These are phyloP conservation scores for Corythornis vintsioides DNA, from an alignment of 2,113 vertebrate genomes.

Conservation along the genomic window DNA sequence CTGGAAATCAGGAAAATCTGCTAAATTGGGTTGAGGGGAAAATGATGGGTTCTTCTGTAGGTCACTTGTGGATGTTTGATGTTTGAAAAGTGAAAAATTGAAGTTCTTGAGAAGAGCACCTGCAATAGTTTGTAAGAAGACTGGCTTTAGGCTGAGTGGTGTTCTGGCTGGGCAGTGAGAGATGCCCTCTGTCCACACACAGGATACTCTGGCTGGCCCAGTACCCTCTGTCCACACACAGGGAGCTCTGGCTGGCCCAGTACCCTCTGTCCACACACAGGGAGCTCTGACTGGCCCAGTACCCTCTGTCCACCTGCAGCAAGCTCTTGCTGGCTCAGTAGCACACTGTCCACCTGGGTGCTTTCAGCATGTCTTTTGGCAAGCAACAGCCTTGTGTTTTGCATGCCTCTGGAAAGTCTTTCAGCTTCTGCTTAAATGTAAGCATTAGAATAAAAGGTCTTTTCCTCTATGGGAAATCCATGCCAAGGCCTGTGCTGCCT, in stretches of 20 bases:
- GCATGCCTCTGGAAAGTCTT: not conserved
- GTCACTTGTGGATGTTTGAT: not conserved
- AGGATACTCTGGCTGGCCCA: not conserved
- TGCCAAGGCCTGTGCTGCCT: not conserved
- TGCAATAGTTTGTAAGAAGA: not conserved
- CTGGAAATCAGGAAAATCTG: not conserved
- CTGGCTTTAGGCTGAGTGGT: fast-evolving
- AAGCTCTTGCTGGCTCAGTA: fast-evolving
- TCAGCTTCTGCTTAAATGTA: not conserved
- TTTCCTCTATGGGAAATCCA: not conserved
- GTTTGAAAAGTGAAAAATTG: not conserved
- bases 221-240: not conserved
- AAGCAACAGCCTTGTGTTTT: not conserved
- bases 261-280: not conserved
- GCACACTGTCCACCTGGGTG: not conserved
- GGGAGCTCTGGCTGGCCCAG: not conserved
- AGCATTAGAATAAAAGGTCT: not conserved
- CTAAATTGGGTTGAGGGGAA: not conserved
- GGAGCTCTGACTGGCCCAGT: no score
- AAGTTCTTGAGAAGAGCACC: not conserved
- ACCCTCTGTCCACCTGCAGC: not conserved
- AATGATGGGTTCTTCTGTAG: not conserved
- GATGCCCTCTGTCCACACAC: not conserved
- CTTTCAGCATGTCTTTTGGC: not conserved
- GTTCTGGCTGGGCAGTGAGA: not conserved